These are phyloP conservation scores for Corythaeola cristata DNA, from an alignment of 2,113 vertebrate genomes.

Conservation along the genomic window DNA sequence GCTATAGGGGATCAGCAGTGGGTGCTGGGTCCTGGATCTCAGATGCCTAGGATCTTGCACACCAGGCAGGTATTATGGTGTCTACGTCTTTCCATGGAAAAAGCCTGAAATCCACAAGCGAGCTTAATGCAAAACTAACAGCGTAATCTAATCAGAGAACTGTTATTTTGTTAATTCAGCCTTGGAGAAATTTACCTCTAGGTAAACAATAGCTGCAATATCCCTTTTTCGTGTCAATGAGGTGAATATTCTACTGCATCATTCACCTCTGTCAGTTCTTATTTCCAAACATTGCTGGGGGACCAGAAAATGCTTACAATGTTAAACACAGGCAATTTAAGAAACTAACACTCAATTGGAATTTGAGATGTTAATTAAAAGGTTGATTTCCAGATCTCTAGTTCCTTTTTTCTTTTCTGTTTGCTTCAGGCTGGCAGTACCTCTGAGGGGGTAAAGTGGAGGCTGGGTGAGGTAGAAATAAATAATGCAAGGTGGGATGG, in stretches of 20 bases:
- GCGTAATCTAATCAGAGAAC: not conserved
- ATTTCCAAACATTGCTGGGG: not conserved
- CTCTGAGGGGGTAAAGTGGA: not conserved
- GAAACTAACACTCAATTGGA: not conserved
- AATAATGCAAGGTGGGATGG: not conserved
- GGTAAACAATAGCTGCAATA: conserved; percentile 6
- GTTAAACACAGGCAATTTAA: not conserved
- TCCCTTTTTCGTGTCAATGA: not conserved
- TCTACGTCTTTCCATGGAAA: not conserved
- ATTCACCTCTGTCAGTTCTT: not conserved
- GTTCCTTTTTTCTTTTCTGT: not conserved
- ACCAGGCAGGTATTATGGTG: not conserved
- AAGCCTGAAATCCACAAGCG: not conserved
- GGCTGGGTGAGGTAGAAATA: not conserved
- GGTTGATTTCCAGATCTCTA: not conserved
- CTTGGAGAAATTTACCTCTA: not conserved
- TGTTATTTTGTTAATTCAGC: not conserved
- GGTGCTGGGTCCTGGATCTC: not conserved
- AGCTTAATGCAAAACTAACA: not conserved
- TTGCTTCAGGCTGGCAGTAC: not conserved
- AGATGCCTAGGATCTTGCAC: not conserved
- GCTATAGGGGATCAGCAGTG: not conserved
- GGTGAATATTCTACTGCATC: not conserved
- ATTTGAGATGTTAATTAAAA: conserved; percentile 7
- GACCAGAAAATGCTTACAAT: not conserved